Percentiles rank a stretch among this genome's conserved stretches.
phyloP scores from a whole-genome alignment of 2,113 vertebrate genomes.

The Girardinichthys multiradiatus region DNA sequence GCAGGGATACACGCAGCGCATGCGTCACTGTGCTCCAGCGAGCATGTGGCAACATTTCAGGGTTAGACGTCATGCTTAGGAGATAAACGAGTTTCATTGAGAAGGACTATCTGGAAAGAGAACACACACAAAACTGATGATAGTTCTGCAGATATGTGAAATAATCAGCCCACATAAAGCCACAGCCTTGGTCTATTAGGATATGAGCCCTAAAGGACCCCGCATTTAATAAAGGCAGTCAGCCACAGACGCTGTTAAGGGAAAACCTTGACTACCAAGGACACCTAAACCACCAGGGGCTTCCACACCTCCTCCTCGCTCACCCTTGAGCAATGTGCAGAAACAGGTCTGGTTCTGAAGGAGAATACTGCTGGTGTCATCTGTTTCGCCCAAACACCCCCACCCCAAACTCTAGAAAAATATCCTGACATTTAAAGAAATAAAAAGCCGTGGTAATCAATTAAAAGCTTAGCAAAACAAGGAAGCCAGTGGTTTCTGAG shows the following conservation, averaged over 20 bases:
- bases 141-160: conserved; percentile 2
- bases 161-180: conserved; percentile 12
- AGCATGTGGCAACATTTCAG: conserved; percentile 51
- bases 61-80: conserved; percentile 34
- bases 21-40: conserved; percentile 54
- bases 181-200: conserved; percentile 48
- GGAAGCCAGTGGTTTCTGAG: conserved; percentile 54
- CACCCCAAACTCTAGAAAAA: conserved; percentile 20
- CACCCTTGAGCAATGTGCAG: conserved; percentile 41
- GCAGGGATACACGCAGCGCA: conserved; percentile 26
- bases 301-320: conserved; percentile 18
- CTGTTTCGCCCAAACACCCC: conserved; percentile 21
- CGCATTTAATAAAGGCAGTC: conserved; percentile 59
- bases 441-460: conserved; percentile 59
- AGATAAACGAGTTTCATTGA: conserved; percentile 14
- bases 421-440: conserved; percentile 43
- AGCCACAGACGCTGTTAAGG: conserved; percentile 43
- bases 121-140: conserved; percentile 9
- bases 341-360: conserved; percentile 24
- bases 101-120: conserved; percentile 3
- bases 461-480: conserved; percentile 49
- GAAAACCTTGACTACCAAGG: conserved; percentile 53
- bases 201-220: conserved; percentile 58
- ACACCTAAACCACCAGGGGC: conserved; percentile 27
- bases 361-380: conserved; percentile 67